A percentile compares a stretch with the other conserved stretches of the same genome.
phyloP scores from a whole-genome alignment of 2,888 invertebrate genomes.

The Phrixothrix hirtus region DNA sequence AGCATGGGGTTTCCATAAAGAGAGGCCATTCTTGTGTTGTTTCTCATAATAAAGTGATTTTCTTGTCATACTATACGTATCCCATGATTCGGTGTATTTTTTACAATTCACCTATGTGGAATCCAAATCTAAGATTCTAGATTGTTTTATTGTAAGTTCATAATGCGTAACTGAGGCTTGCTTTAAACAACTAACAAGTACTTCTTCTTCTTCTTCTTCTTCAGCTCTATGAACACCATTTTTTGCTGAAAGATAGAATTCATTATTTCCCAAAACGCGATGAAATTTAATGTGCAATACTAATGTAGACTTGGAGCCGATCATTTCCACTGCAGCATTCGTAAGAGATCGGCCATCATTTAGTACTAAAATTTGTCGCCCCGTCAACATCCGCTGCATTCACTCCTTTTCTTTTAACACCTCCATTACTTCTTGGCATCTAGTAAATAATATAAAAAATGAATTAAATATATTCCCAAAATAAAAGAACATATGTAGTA shows the following conservation, averaged over 20 bases:
- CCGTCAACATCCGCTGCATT: not conserved
- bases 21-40: not conserved
- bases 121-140: not conserved
- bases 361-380: not conserved
- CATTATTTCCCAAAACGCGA: not conserved
- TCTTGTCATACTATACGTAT: not conserved
- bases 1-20: conserved; percentile 32
- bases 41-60: not conserved
- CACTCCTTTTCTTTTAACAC: not conserved
- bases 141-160: no score
- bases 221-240: not conserved
- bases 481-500: no score
- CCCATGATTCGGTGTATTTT: not conserved
- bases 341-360: not conserved
- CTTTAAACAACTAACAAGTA: not conserved
- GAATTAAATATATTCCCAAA: no score
- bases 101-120: not conserved
- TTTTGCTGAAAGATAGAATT: conserved; percentile 1
- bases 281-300: not conserved
- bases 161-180: not conserved
- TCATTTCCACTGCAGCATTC: not conserved
- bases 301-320: not conserved
- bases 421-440: not conserved
- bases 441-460: no score
- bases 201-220: not conserved